These are phyloP conservation scores for Drosophila trichaetosa DNA, from an alignment of 2,888 invertebrate species.

Conservation along the genomic window DNA sequence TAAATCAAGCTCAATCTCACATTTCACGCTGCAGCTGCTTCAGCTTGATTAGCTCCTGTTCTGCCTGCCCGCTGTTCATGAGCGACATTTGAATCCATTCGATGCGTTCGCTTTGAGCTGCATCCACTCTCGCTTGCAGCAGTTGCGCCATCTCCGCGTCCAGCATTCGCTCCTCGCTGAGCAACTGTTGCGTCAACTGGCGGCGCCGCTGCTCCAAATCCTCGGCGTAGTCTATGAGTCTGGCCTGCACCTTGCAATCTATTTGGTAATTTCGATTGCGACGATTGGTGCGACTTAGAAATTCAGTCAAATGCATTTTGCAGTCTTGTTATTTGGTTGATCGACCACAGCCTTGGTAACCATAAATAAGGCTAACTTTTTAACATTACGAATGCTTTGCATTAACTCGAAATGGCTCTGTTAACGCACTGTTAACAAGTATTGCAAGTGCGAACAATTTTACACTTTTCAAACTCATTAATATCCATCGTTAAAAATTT, in stretches of 20 bases:
- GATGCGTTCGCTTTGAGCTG: constrained; percentile 39
- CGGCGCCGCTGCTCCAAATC: constrained; percentile 60
- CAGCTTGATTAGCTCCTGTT: constrained; percentile 46
- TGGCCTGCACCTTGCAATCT: constrained; percentile 36
- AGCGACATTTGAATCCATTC: constrained; percentile 67
- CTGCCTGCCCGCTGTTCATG: constrained; percentile 38
- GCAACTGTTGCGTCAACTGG: constrained; percentile 34
- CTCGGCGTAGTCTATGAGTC: constrained; percentile 38
- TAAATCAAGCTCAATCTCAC: constrained; percentile 19
- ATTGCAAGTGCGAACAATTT: background rate
- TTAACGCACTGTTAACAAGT: background rate
- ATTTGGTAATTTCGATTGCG: constrained; percentile 62
- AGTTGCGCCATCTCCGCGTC: constrained; percentile 42
- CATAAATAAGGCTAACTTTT: background rate
- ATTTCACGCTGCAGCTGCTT: constrained; percentile 65
- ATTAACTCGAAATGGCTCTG: constrained; percentile 1
- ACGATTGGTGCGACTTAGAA: constrained; percentile 56
- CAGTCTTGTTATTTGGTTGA: constrained; percentile 19
- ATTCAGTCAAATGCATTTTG: constrained; percentile 58
- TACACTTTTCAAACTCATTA: background rate
- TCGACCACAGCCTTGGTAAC: constrained; percentile 34
- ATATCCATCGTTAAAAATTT: background rate
- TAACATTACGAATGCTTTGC: background rate
- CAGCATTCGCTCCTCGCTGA: constrained; percentile 24
- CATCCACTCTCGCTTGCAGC: constrained; percentile 30